Conservation (phyloP, 2,797 vertebrate genomes). For the Xerus rutilus region DNA sequence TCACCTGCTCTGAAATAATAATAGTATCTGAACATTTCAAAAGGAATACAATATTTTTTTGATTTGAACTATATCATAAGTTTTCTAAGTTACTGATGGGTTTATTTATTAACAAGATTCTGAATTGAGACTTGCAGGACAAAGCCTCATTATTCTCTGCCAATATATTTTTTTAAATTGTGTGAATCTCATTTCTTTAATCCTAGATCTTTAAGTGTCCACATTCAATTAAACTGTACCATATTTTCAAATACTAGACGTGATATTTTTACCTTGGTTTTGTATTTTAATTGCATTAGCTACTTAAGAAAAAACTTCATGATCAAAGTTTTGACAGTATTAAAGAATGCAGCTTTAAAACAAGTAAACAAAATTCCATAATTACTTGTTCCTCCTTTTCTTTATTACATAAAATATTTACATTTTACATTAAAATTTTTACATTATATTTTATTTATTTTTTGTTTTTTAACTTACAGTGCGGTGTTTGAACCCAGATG, state of each 20-base stretch:
- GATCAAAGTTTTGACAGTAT: constrained; percentile 12
- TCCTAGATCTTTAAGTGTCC: not conserved
- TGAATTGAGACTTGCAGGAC: not conserved
- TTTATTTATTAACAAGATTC: constrained; percentile 14
- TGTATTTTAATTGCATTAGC: not conserved
- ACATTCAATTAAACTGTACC: constrained; percentile 35
- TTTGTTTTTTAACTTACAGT: too few relatives aligned
- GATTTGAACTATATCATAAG: not conserved
- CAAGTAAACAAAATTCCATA: not conserved
- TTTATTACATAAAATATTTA: not conserved
- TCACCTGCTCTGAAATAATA: not conserved
- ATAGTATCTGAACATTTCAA: not conserved
- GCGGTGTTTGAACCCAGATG: too few relatives aligned
- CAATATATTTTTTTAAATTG: not conserved
- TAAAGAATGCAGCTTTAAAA: constrained; percentile 43
- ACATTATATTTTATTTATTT: not conserved
- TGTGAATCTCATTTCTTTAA: not conserved
- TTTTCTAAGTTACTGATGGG: not conserved
- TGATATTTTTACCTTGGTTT: constrained; percentile 26
- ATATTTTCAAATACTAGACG: not conserved
- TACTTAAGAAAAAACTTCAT: constrained; percentile 16
- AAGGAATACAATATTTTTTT: constrained; percentile 41
- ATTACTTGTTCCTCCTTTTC: not conserved
- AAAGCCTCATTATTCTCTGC: not conserved
- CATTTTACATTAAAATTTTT: not conserved